Base-by-base conservation (phyloP, 2,113 vertebrate species). In the Phaethon lepturus region DNA sequence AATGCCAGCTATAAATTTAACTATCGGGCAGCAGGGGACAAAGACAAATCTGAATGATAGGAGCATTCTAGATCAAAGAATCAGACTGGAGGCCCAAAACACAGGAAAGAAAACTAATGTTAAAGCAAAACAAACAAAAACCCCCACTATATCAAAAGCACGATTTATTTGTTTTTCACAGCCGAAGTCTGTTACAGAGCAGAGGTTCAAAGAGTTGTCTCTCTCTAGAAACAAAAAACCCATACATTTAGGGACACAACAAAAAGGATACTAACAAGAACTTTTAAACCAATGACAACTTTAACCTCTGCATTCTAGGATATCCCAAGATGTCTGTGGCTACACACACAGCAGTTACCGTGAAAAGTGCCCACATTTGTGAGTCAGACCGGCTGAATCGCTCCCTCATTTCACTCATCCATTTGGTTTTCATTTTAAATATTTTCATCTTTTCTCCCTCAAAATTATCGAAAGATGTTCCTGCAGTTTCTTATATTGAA, bases 41-140 rank as follows among this genome's bases (percentile, higher is more conserved):
- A 96, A 97, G 94, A 88, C 83, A 82, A 85, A 86, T 68, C 47
- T 78, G 88, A 95, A 67, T 73, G 86, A 81, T 66, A 93, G 62
- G 73, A 92, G 44, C 10, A 1, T 56, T 95, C 91, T 17, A 78
- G 77, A 91, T 59, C 80, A 97, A 90, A 91, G 71, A 67, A 63
- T 79, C 88, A 75, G 63, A 59, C 53, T 11, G 42, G 22, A 86
- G 69, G 86, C 60, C 60, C 58, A 44, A 94, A 83, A 80, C 20
- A 55, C 78, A 68, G 60, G 66, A 95, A 66, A 74, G 26, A 81
- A 85, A 86, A 59, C 59, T 16, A 38, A 25, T 40, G 29, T 71
- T 74, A 69, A 56, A 91, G 78, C 66, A 81, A 95, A 97, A 78
- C 59, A 93, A 93, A 86, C 49, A 56, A 73, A 64, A 58, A 89